Evolutionary conservation across 2,113 vertebrate species (phyloP).

Genomic region (Bucco capensis): DNA sequence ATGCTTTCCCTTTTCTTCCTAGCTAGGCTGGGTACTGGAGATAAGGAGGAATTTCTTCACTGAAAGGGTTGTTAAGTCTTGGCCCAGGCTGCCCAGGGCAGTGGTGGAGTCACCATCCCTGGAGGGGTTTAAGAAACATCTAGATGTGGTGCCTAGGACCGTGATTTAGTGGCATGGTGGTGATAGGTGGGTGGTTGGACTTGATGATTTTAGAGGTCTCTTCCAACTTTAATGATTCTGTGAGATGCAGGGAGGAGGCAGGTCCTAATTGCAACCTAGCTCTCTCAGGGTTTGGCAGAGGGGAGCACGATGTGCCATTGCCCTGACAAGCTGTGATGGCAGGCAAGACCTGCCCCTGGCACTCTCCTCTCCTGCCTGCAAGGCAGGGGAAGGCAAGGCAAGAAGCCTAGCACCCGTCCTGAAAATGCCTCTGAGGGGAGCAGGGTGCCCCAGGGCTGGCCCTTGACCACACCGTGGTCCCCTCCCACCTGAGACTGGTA

Average conservation of each 20-base stretch:
- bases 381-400: rapidly evolving
- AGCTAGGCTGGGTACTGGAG: neutral
- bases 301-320: rapidly evolving
- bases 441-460: neutral
- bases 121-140: too few relatives aligned
- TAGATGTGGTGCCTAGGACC: too few relatives aligned
- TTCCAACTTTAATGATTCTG: too few relatives aligned
- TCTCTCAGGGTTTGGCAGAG: neutral
- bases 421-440: neutral
- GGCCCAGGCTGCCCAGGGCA: too few relatives aligned
- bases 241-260: too few relatives aligned
- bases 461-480: rapidly evolving
- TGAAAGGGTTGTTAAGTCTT: too few relatives aligned
- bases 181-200: too few relatives aligned
- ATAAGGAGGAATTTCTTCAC: too few relatives aligned
- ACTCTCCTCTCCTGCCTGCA: too few relatives aligned
- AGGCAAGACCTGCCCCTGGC: neutral
- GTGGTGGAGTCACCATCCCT: too few relatives aligned
- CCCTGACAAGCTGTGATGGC: neutral
- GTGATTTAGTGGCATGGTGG: too few relatives aligned
- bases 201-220: too few relatives aligned
- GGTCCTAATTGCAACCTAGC: rapidly evolving
- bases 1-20: neutral
- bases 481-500: rapidly evolving
- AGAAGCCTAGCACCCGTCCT: neutral